phyloP scores from a whole-genome alignment of 2,888 invertebrate genomes.

The Cecidostiba fungosa region DNA sequence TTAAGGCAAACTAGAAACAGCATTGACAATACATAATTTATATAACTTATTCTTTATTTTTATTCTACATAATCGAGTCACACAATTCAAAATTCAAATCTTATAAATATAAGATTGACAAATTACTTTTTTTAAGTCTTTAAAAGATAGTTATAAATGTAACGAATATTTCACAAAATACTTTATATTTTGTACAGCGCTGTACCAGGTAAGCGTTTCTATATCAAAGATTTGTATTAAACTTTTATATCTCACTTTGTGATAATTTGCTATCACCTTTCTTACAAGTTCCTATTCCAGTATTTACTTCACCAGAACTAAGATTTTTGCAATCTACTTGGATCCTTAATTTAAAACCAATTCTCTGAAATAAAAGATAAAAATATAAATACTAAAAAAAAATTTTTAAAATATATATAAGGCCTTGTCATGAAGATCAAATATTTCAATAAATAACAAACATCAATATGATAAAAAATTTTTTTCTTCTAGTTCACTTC shows the following conservation, averaged over 20 bases:
- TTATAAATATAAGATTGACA: constrained; percentile 50
- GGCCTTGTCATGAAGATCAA: neutral
- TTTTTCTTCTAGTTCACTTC: neutral
- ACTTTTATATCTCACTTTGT: constrained; percentile 58
- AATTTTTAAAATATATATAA: neutral
- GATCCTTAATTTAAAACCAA: constrained; percentile 13
- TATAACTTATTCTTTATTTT: constrained; percentile 58
- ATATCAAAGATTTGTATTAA: constrained; percentile 63
- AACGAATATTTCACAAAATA: constrained; percentile 59
- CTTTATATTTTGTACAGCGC: constrained; percentile 65
- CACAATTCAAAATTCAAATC: constrained; percentile 44
- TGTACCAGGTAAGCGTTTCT: constrained; percentile 59
- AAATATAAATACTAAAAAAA: constrained; percentile 7
- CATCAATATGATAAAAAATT: neutral
- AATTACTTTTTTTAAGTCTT: constrained; percentile 50
- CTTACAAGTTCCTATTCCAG: constrained; percentile 19
- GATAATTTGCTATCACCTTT: constrained; percentile 11
- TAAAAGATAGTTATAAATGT: constrained; percentile 56
- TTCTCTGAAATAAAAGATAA: constrained; percentile 1
- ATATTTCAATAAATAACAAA: neutral
- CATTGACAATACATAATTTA: constrained; percentile 64
- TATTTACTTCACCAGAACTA: constrained; percentile 17
- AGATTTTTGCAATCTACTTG: constrained; percentile 32
- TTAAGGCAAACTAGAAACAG: constrained; percentile 70
- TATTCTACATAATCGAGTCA: constrained; percentile 59